Base-by-base conservation (phyloP, 2,888 invertebrate species). In the Polymixis lichenea region DNA sequence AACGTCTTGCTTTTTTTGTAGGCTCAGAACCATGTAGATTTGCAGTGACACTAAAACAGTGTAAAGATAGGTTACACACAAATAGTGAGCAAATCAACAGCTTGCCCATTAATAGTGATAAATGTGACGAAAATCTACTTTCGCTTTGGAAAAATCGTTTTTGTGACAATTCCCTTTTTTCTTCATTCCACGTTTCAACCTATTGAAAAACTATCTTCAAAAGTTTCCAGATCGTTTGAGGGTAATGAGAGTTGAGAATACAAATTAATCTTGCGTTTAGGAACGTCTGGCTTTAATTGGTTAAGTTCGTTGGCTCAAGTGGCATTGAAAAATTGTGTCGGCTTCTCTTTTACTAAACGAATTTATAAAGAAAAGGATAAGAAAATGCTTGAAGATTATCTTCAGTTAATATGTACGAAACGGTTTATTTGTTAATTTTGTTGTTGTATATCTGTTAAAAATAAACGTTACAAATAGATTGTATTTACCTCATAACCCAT, bases 261-360 rank as follows among this genome's bases (percentile, higher is more conserved):
- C 75, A 86, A 83, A 84, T 84, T 86, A 84, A 84, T 86, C 83
- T 85, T 86, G 66, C 80, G 62, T 77, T 70, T 72, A 85, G 72
- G 60, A 84, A 77, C 84, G 76, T 84, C 81, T 85, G 86, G 77
- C 70, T 86, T 80, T 84, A 86, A 86, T 84, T 81, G 72, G 76
- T 53, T 71, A 86, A 86, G 74, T 85, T 80, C 13, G 53, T 66
- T 62, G 58, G 81, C 65, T 71, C 55, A 73, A 77, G 64, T 77
- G 81, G 78, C 76, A 82, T 85, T 87, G 75, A 85, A 85, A 82
- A 86, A 85, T 79, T 85, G 75, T 76, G 46, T 56, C 72, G 60
- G 62, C 55, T 80, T 72, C 49, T 74, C 46, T 65, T 61, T 68
- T 65, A 73, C 13, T 4, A 64, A 72, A 66, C 17, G 49, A 76